Evolutionary conservation across 2,113 vertebrate species (phyloP).

Genomic region (Rhodinocichla rosea): DNA sequence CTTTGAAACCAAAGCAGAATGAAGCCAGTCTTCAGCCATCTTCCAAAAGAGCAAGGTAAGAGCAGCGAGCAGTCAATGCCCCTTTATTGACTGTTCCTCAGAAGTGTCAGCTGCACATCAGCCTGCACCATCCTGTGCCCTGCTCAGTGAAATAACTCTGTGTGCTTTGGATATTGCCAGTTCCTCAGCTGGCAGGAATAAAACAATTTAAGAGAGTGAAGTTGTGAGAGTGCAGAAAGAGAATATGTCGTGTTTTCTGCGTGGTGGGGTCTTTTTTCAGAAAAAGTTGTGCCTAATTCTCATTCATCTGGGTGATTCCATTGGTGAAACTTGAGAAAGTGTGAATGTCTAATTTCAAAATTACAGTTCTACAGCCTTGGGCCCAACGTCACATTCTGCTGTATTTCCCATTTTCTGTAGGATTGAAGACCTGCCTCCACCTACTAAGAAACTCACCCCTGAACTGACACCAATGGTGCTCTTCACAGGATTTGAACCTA

Average conservation of each 20-base stretch:
- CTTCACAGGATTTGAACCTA: constrained; percentile 94
- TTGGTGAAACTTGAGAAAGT: not conserved
- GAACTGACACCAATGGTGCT: constrained; percentile 87
- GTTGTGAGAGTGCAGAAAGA: not conserved
- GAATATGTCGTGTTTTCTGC: not conserved
- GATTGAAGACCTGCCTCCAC: constrained; percentile 87
- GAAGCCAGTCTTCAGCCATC: constrained; percentile 81
- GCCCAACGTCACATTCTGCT: not conserved
- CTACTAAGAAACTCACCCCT: constrained; percentile 86
- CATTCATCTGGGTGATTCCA: not conserved
- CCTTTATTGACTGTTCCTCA: not conserved
- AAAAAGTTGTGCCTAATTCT: not conserved
- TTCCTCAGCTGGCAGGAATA: not conserved
- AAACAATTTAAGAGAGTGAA: not conserved
- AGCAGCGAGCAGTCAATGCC: accelerated
- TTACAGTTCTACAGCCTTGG: not conserved
- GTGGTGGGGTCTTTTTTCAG: not conserved
- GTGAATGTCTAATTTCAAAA: not conserved
- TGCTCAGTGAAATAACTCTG: not conserved
- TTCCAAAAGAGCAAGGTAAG: constrained; percentile 89
- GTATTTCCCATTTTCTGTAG: constrained; percentile 61
- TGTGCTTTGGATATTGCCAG: not conserved
- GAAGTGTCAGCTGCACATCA: not conserved
- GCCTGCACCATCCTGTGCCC: not conserved
- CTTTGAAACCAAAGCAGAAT: constrained; percentile 86